Evolutionary conservation across 2,113 vertebrate genomes (phyloP).

Genomic region (Rhizomys pruinosus): DNA sequence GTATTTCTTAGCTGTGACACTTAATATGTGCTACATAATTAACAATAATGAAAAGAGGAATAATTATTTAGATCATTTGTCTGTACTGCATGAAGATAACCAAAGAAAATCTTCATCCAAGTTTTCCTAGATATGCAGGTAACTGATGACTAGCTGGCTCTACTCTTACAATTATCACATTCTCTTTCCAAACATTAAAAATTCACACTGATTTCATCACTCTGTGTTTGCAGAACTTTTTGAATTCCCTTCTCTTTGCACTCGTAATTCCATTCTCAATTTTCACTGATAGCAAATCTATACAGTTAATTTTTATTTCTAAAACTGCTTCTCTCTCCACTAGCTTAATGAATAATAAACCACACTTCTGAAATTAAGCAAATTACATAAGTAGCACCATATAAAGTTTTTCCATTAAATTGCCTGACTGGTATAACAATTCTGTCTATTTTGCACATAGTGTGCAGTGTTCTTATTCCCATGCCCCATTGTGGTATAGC

Average conservation of each 20-base stretch:
- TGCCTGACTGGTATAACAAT: not conserved
- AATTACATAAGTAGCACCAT: not conserved
- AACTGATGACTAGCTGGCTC: not conserved
- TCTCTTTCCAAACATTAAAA: not conserved
- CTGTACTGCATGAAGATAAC: not conserved
- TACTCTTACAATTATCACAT: not conserved
- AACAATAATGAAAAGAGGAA: not conserved
- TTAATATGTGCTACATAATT: not conserved
- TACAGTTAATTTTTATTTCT: not conserved
- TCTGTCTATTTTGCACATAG: not conserved
- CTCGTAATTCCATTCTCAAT: not conserved
- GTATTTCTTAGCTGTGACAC: not conserved
- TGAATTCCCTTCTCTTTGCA: not conserved
- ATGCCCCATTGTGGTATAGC: not conserved
- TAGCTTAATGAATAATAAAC: not conserved
- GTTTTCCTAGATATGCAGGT: not conserved
- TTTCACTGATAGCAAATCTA: not conserved
- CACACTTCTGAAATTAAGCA: not conserved
- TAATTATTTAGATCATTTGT: not conserved
- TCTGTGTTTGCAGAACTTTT: not conserved
- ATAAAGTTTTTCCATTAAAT: not conserved
- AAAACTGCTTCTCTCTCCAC: not conserved
- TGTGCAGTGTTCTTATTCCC: not conserved
- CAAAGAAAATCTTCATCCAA: not conserved
- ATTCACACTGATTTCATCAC: not conserved